Percentiles rank a stretch among this genome's conserved stretches.
These are phyloP conservation scores for Karalla daura DNA, from an alignment of 2,797 vertebrate genomes.

Conservation along the genomic window DNA sequence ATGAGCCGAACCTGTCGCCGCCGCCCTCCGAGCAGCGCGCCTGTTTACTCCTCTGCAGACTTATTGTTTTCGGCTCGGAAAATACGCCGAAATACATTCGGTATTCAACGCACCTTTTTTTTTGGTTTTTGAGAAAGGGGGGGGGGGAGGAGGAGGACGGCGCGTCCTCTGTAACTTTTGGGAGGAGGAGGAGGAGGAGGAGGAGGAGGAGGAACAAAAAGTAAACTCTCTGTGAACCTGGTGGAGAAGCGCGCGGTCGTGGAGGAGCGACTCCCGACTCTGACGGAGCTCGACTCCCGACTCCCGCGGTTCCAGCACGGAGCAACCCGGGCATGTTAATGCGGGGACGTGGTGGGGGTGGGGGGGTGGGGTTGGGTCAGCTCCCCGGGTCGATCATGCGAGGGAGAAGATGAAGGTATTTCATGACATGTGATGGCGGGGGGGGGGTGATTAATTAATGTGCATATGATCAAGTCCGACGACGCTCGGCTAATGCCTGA, in stretches of 20 bases:
- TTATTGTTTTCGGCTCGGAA: conserved; percentile 60
- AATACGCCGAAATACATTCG: conserved; percentile 71
- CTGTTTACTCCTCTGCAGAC: conserved; percentile 70
- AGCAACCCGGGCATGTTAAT: conserved; percentile 56
- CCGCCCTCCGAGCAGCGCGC: conserved; percentile 63
- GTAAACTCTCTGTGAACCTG: conserved; percentile 73
- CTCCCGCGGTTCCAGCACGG: neutral
- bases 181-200: conserved; percentile 64
- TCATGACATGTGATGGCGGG: conserved; percentile 51
- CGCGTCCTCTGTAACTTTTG: conserved; percentile 73
- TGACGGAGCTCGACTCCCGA: conserved; percentile 52
- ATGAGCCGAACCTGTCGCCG: conserved; percentile 70
- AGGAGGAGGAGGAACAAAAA: too few species aligned
- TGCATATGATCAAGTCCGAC: conserved; percentile 62
- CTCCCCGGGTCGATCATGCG: conserved; percentile 47
- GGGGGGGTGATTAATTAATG: conserved; percentile 71
- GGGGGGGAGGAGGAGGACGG: conserved; percentile 72
- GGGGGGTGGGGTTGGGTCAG: conserved; percentile 66
- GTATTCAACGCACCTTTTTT: conserved; percentile 69
- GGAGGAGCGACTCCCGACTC: too few species aligned
- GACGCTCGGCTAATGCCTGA: conserved; percentile 56
- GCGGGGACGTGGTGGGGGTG: too few species aligned
- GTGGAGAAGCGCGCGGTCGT: conserved; percentile 46
- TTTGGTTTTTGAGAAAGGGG: conserved; percentile 59
- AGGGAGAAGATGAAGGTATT: conserved; percentile 66